Evolutionary conservation across 2,888 invertebrate species (phyloP).

Genomic region (Pachliopta kotzebuea): DNA sequence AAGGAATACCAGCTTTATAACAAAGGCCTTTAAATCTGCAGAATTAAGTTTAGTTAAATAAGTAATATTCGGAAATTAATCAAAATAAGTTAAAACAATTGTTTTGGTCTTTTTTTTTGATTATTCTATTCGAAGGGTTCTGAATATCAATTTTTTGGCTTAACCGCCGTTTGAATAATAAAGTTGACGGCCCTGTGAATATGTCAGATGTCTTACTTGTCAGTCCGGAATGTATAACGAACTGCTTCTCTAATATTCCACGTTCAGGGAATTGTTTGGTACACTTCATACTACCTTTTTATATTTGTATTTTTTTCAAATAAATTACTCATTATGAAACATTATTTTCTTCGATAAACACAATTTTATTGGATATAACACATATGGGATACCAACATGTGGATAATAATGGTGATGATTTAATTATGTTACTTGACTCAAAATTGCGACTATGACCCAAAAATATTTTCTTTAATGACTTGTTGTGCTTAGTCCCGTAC

Average conservation of each 20-base stretch:
- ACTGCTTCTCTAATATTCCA: constrained; percentile 17
- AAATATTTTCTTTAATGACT: no score
- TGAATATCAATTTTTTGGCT: neutral
- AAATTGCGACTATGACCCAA: no score
- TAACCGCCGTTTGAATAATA: constrained; percentile 21
- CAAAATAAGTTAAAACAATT: no score
- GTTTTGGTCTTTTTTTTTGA: neutral
- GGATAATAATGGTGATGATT: no score
- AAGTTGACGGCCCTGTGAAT: constrained; percentile 14
- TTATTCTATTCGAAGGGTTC: neutral
- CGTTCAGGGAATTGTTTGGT: constrained; percentile 12
- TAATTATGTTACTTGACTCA: no score
- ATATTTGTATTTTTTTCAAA: constrained; percentile 3
- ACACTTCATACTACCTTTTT: neutral
- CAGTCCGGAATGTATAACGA: constrained; percentile 9
- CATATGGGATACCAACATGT: no score
- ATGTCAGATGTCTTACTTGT: constrained; percentile 6
- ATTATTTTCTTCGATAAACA: neutral
- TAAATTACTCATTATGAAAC: neutral
- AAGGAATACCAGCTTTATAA: no score
- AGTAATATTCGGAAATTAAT: no score
- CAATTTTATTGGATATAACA: no score
- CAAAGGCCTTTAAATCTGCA: no score
- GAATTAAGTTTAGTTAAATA: no score
- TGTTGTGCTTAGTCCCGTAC: no score